These are phyloP conservation scores for Aphaenogaster ashmeadi DNA, from an alignment of 1,140 invertebrate species.

Conservation along the genomic window DNA sequence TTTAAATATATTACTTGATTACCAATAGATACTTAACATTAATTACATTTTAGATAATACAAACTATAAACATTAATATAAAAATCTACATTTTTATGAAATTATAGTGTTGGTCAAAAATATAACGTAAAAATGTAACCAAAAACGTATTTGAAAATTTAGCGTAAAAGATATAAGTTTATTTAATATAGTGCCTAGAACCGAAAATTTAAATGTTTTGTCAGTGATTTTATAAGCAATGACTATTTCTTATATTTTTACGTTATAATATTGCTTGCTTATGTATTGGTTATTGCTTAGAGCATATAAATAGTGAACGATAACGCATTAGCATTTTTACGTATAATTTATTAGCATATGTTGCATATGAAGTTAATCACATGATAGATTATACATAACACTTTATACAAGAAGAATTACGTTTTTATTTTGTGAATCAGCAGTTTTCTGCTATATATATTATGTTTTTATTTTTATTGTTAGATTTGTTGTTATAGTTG, in stretches of 20 bases:
- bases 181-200: background rate
- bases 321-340: background rate
- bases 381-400: background rate
- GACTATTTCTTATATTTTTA: background rate
- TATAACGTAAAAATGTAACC: background rate
- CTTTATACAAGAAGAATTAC: background rate
- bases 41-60: conserved; percentile 1
- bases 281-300: background rate
- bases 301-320: background rate
- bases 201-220: background rate
- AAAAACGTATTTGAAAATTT: background rate
- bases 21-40: background rate
- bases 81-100: background rate
- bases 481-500: background rate
- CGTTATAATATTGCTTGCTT: background rate
- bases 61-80: conserved; percentile 9
- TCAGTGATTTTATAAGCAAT: background rate
- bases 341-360: conserved; percentile 14
- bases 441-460: background rate
- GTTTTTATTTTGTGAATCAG: background rate
- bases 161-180: background rate
- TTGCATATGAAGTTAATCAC: background rate
- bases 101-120: background rate
- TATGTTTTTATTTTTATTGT: background rate
- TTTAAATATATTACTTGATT: conserved; percentile 1